These are phyloP conservation scores for Trichonephila inaurata DNA, from an alignment of 1,140 invertebrate species.

Conservation along the genomic window DNA sequence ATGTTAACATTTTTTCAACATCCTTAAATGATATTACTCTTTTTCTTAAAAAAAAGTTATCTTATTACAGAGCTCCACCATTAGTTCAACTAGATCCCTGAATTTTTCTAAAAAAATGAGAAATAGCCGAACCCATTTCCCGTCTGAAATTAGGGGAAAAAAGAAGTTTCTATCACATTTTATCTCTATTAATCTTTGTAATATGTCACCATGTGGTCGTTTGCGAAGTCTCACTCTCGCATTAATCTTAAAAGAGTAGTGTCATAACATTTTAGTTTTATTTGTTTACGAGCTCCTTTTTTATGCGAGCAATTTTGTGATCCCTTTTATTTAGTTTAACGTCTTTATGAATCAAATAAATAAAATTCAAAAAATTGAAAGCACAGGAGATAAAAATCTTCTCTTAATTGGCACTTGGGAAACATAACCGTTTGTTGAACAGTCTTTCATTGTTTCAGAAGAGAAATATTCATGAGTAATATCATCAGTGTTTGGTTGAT, in stretches of 20 bases:
- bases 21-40: neutral
- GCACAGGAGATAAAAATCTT: neutral
- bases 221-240: neutral
- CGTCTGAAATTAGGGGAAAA: neutral
- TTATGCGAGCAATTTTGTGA: neutral
- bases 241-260: slow-evolving; percentile 13
- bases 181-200: slow-evolving; percentile 39
- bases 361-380: neutral
- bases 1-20: neutral
- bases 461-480: neutral
- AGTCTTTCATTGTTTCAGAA: neutral
- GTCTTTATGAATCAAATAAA: neutral
- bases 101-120: neutral
- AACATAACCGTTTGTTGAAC: neutral
- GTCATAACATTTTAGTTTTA: neutral
- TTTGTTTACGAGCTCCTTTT: neutral
- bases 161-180: slow-evolving; percentile 8
- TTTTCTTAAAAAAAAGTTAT: neutral
- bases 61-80: too few relatives aligned
- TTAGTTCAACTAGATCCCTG: neutral
- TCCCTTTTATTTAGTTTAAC: neutral
- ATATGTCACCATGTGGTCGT: neutral
- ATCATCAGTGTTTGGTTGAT: too few relatives aligned
- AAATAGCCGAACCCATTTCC: neutral
- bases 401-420: neutral